Conservation (phyloP, 2,888 invertebrate genomes). For the Ormyrus thymus region DNA sequence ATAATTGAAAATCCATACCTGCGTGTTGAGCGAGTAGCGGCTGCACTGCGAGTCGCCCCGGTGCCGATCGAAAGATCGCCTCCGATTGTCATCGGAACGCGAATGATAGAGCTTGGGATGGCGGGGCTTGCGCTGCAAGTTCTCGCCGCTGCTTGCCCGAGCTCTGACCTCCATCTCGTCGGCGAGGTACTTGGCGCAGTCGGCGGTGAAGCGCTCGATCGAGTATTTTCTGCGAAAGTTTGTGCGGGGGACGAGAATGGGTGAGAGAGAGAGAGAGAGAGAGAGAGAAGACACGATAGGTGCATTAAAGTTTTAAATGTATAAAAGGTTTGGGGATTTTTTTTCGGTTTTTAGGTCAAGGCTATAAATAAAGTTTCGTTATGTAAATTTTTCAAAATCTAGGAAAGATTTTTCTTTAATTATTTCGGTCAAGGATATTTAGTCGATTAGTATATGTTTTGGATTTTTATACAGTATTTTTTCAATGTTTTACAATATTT, state of each 20-base stretch:
- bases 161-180: constrained; percentile 67
- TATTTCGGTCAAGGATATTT: too few relatives aligned
- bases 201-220: constrained; percentile 65
- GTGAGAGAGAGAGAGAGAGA: background rate
- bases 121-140: constrained; percentile 62
- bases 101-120: constrained; percentile 71
- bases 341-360: too few relatives aligned
- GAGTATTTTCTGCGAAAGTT: constrained; percentile 64
- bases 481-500: too few relatives aligned
- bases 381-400: too few relatives aligned
- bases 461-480: too few relatives aligned
- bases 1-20: constrained; percentile 36
- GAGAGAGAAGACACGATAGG: constrained; percentile 8
- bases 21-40: constrained; percentile 61
- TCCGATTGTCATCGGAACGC: constrained; percentile 70
- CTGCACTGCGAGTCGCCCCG: constrained; percentile 68
- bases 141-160: constrained; percentile 69
- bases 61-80: constrained; percentile 70
- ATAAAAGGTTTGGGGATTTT: too few relatives aligned
- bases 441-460: too few relatives aligned
- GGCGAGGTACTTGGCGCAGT: constrained; percentile 63
- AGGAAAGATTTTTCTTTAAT: too few relatives aligned
- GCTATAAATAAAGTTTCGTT: too few relatives aligned
- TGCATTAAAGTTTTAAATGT: constrained; percentile 14
- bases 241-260: background rate